These are phyloP conservation scores for Capreolus pygargus DNA, from an alignment of 2,113 vertebrate species.

Conservation along the genomic window DNA sequence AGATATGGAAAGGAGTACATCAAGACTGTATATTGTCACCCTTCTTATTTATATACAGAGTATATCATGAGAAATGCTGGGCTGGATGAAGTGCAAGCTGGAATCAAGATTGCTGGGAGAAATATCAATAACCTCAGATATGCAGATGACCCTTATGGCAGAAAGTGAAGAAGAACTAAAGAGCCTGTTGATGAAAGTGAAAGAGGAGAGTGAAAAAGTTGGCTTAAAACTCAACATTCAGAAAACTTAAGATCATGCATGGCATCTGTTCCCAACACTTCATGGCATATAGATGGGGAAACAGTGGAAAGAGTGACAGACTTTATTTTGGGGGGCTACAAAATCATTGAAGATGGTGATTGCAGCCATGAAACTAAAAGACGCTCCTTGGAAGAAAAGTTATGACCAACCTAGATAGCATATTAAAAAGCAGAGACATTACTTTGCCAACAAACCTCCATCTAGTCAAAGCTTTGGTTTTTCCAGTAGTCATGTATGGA, in stretches of 20 bases:
- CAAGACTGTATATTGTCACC: neutral
- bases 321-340: neutral
- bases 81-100: neutral
- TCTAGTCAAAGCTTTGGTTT: neutral
- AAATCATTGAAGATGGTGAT: neutral
- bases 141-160: neutral
- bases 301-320: neutral
- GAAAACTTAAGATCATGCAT: neutral
- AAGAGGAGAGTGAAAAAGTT: neutral
- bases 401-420: neutral
- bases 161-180: neutral
- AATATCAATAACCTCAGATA: neutral
- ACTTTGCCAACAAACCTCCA: neutral
- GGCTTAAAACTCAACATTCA: neutral
- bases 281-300: neutral
- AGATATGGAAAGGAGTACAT: neutral
- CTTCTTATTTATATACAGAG: neutral
- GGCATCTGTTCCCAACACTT: neutral
- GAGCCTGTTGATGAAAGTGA: neutral
- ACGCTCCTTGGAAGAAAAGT: neutral
- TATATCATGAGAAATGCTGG: neutral
- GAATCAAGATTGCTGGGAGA: neutral
- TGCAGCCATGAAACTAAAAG: neutral
- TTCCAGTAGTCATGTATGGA: neutral
- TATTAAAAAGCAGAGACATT: neutral